Base-by-base conservation (phyloP, 2,888 invertebrate genomes). In the Sabatieria punctata region DNA sequence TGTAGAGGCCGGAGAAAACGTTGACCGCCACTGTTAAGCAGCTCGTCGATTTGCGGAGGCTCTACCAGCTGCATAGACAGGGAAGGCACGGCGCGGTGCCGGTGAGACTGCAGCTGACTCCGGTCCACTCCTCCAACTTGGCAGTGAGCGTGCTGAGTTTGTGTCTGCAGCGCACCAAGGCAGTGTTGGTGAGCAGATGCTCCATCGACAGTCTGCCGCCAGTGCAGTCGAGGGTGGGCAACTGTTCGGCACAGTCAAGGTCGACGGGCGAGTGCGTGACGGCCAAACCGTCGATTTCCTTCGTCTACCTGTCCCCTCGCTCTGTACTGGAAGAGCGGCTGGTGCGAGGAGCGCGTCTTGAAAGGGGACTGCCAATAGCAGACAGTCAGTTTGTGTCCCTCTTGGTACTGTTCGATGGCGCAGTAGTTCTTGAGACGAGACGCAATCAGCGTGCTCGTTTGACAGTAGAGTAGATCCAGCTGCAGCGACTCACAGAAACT, bases 401-500 rank as follows among this genome's bases (percentile, higher is more conserved):
- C 82, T 25, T 78, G 74, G 65, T 93, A 93, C 62, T 85, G 83
- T 62, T 89, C 89, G 33, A 69, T 60, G 26, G 58, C 49, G 22
- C 68, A 57, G 49, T 63, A 63, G 41, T 66, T 82, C 49, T 85
- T 82, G 22, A 93, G 71, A 6, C 91, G 76, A 60, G 89, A 88
- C 38, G 82, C 75, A 59, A 85, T 84, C 41, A 95, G 71, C 41
- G 88, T 49, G 2, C 51, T 49, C 2, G 61, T 68, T 63, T 74
- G 74, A 47, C 72, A 71, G 52, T 68, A 67, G 4, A 75, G 61
- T 19, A 81, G 74, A 69, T 93, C 91, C 25, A 99, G 70, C 61
- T 97, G 95, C 25, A 97, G 72, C 0, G 88, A 85, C 60, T 91
- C 85, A 63, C 91, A 89, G 69, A 99, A 93, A 63, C 79, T 45